Conservation (phyloP, 2,888 invertebrate species). For the Leucoma salicis region DNA sequence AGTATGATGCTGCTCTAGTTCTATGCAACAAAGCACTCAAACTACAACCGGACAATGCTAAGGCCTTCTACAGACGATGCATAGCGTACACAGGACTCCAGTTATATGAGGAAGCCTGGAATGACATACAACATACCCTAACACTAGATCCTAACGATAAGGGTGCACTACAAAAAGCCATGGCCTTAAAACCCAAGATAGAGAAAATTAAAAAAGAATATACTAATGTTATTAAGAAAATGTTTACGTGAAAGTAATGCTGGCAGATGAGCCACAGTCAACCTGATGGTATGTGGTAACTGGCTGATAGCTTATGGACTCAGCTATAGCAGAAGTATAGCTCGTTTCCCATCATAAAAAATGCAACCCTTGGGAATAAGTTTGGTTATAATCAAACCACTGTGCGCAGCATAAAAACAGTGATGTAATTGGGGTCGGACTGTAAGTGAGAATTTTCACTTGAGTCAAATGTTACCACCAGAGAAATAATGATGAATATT, state of each 20-base stretch:
- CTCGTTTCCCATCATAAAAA: too few relatives aligned
- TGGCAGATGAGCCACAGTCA: too few relatives aligned
- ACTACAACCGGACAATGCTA: conserved; percentile 89
- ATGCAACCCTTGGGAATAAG: too few relatives aligned
- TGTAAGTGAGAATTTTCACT: too few relatives aligned
- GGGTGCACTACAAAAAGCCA: conserved; percentile 82
- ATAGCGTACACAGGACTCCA: conserved; percentile 85
- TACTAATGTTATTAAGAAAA: conserved; percentile 80
- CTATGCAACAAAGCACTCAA: conserved; percentile 90
- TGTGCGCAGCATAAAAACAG: too few relatives aligned
- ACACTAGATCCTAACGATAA: conserved; percentile 85
- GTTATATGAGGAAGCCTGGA: conserved; percentile 85
- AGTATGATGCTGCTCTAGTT: conserved; percentile 85
- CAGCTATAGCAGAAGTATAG: too few relatives aligned
- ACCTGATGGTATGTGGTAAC: too few relatives aligned
- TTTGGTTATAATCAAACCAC: too few relatives aligned
- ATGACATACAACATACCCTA: conserved; percentile 79
- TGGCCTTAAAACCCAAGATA: conserved; percentile 78
- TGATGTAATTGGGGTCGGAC: too few relatives aligned
- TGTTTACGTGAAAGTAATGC: conserved; percentile 60
- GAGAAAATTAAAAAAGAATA: conserved; percentile 83
- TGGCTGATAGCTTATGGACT: too few relatives aligned
- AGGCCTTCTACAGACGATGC: conserved; percentile 93
- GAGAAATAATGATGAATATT: too few relatives aligned
- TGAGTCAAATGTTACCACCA: too few relatives aligned